Base-by-base conservation (phyloP, 2,113 vertebrate genomes). In the Gobio gobio region DNA sequence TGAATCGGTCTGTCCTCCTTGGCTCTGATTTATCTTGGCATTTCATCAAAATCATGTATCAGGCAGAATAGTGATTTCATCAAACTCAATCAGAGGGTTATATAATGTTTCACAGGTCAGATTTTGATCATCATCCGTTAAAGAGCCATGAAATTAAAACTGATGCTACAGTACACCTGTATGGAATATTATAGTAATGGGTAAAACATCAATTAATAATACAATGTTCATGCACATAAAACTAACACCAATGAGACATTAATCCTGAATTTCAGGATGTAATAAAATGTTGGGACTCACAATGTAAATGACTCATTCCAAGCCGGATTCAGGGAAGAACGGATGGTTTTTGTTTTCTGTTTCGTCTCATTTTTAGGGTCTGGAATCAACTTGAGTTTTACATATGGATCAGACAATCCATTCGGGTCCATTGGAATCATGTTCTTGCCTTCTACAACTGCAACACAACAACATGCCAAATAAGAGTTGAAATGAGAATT, bases 381-480 rank as follows among this genome's bases (percentile, higher is more conserved):
- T 43, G 98, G 98, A 90, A 97, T 96, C 59, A 99, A 96, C 93
- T 99, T 99, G 92, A 99, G 97, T 90, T 99, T 99, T 75, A 99
- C 97, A 0, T 98, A 99, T 0, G 98, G 98, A 89, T 99, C 98
- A 24, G 97, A 99, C 84, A 97, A 94, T 36, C 98, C 98, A 22
- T 99, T 99, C 49, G 98, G 98, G 91, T 99, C 98, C 98, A 99
- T 99, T 63, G 98, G 98, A 90, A 99, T 99, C 84, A 99, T 90
- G 89, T 99, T 99, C 90, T 94, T 97, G 3, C 97, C 98, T 82
- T 99, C 98, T 84, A 90, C 86, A 90, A 99, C 98, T 99, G 90
- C 18, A 72, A 82, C 61, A 14, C 8, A 76, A 33, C 43, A 87
- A 88, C 89, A 87, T 90, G 80, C 74, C 74, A 78, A 70, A 56